phyloP scores from a whole-genome alignment of 2,888 invertebrate species.

The Hemistola chrysoprasaria region DNA sequence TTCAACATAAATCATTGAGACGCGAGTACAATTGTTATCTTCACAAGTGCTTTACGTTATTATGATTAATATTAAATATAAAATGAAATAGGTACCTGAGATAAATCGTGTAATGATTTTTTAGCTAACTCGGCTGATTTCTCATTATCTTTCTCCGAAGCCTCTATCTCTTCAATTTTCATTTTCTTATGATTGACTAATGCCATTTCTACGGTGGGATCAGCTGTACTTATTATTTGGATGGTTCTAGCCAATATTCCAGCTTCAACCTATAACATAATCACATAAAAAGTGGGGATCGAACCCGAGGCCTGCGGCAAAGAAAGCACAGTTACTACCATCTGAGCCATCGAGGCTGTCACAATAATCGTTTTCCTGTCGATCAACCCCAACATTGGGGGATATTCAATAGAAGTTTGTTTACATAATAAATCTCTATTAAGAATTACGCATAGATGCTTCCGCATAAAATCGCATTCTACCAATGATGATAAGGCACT shows the following conservation, averaged over 20 bases:
- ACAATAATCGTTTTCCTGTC: too few relatives aligned
- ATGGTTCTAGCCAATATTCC: slow-evolving; percentile 89
- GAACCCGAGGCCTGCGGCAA: too few relatives aligned
- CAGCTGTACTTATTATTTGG: slow-evolving; percentile 85
- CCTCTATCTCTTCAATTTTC: slow-evolving; percentile 81
- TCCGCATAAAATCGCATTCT: slow-evolving; percentile 1
- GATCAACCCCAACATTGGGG: not conserved
- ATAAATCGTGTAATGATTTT: slow-evolving; percentile 72
- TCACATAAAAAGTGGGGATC: too few relatives aligned
- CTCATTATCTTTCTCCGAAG: slow-evolving; percentile 69
- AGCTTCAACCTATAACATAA: slow-evolving; percentile 85
- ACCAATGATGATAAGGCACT: not conserved
- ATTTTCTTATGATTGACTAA: slow-evolving; percentile 75
- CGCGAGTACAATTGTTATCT: too few relatives aligned
- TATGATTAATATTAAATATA: slow-evolving; percentile 8
- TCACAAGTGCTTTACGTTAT: not conserved
- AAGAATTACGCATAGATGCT: slow-evolving; percentile 1
- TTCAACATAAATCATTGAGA: not conserved
- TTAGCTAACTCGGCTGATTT: slow-evolving; percentile 62
- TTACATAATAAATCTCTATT: not conserved
- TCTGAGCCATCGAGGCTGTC: too few relatives aligned
- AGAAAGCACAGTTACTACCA: too few relatives aligned
- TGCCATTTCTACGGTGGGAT: slow-evolving; percentile 77
- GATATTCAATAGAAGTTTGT: not conserved
- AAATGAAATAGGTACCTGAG: slow-evolving; percentile 54